phyloP scores from a whole-genome alignment of 2,888 invertebrate species.

The Tenthredo scrophulariae region DNA sequence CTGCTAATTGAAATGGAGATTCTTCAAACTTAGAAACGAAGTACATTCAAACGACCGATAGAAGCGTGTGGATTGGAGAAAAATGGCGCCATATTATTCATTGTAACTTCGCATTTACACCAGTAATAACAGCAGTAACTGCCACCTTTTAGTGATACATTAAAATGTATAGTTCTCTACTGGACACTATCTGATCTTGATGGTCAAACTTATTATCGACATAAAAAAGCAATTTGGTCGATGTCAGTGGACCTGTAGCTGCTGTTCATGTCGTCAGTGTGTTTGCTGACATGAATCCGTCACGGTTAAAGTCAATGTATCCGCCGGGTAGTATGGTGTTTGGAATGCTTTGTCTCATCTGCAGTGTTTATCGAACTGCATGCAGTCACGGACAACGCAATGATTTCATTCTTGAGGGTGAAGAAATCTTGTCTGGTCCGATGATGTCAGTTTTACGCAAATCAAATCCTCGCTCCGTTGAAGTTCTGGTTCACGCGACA shows the following conservation, averaged over 20 bases:
- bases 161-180: neutral
- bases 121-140: neutral
- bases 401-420: neutral
- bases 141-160: neutral
- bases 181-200: conserved; percentile 12
- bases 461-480: conserved; percentile 8
- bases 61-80: neutral
- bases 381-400: neutral
- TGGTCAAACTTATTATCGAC: neutral
- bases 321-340: neutral
- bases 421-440: neutral
- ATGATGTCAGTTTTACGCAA: conserved; percentile 30
- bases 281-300: neutral
- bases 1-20: neutral
- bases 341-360: neutral
- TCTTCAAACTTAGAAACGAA: neutral
- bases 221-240: neutral
- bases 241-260: neutral
- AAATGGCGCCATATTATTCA: neutral
- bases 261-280: neutral
- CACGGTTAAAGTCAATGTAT: neutral
- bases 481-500: conserved; percentile 2
- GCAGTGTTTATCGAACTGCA: neutral
- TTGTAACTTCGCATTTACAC: neutral
- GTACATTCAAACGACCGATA: neutral